Evolutionary conservation across 2,888 invertebrate genomes (phyloP), one percentile per base, ranked within the genome.

Genomic region (Microplitis deprimator): DNA sequence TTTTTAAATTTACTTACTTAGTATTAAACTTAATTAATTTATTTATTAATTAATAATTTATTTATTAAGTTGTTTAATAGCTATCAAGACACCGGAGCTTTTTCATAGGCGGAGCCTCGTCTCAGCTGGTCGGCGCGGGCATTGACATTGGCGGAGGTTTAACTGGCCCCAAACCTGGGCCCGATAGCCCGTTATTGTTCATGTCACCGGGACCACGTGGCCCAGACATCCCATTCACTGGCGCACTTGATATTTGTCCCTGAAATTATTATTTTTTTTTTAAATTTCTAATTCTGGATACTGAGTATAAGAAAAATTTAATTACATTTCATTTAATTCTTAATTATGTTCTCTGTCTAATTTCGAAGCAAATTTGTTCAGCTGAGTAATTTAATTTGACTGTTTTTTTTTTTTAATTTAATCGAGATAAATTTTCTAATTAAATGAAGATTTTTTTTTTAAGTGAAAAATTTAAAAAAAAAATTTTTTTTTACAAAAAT

Each of bases 51-150:
- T 29, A 4, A 69, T 69, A 59, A 20, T 41, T 50, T 16, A 20
- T 69, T 69, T 50, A 29, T 38, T 13, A 10, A 38, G 29, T 67
- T 67, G 73, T 83, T 88, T 83, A 89, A 82, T 89, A 89, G 83
- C 89, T 85, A 82, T 89, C 89, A 83, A 89, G 89, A 85, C 89
- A 89, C 82, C 89, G 86, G 79, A 89, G 86, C 83, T 89, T 89
- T 82, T 89, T 89, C 83, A 89, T 88, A 69, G 89, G 89, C 73
- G 81, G 82, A 79, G 86, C 88, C 87, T 89, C 89, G 86, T 89
- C 89, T 89, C 89, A 89, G 89, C 89, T 89, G 81, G 89, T 89
- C 81, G 89, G 89, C 39, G 89, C 89, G 64, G 89, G 87, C 89
- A 89, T 89, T 79, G 89, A 85, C 87, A 89, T 88, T 68, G 89